Evolutionary conservation across 64 coral and sea anemone genomes (phyloP).

Genomic region (Actinia tenebrosa): DNA sequence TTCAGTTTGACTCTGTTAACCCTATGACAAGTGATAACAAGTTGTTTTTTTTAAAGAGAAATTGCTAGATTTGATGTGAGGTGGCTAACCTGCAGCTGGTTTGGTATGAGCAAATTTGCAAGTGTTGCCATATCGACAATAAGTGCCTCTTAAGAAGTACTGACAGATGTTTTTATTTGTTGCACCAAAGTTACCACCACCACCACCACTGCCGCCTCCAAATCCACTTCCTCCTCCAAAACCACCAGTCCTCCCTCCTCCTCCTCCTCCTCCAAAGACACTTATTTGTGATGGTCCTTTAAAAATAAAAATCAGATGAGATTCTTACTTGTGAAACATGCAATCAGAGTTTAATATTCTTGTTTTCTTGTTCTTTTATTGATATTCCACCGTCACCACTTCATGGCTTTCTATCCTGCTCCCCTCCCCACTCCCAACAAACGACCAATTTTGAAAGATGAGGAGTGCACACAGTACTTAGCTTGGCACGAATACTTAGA

Average conservation of each 20-base stretch:
- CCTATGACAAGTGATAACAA: no score
- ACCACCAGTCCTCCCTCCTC: background rate
- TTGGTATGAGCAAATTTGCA: slow-evolving; percentile 20
- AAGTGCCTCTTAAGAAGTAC: slow-evolving; percentile 56
- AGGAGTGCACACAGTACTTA: no score
- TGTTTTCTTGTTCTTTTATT: no score
- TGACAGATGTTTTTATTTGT: slow-evolving; percentile 44
- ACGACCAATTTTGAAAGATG: no score
- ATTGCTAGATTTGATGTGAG: background rate
- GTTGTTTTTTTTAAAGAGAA: no score
- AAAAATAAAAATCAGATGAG: background rate
- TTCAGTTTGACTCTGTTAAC: no score
- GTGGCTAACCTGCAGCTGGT: background rate
- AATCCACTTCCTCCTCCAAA: background rate
- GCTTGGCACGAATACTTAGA: no score
- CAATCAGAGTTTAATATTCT: no score
- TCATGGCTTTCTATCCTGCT: no score
- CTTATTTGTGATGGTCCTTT: background rate
- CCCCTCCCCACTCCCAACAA: no score
- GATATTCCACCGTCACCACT: no score
- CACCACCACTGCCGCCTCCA: background rate
- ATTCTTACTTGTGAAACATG: no score
- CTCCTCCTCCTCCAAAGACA: background rate
- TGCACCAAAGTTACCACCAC: background rate
- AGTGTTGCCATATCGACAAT: slow-evolving; percentile 63